Conservation (phyloP, 2,888 invertebrate genomes). For the Labia minor region DNA sequence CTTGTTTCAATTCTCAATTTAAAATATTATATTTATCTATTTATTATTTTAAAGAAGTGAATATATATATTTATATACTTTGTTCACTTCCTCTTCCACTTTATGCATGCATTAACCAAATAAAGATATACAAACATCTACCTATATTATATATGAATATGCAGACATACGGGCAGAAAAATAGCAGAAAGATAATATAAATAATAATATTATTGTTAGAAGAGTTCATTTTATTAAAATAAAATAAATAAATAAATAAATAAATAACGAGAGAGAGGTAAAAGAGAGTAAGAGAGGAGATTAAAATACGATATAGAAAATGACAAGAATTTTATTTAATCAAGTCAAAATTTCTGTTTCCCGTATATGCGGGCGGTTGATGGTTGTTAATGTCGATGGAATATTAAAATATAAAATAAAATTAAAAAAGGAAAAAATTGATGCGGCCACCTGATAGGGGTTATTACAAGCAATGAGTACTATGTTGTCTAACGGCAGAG, state of each 20-base stretch:
- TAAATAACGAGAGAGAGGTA: too few relatives aligned
- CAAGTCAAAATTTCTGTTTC: background rate
- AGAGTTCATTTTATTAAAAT: background rate
- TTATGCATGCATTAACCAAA: too few relatives aligned
- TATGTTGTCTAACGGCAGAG: too few relatives aligned
- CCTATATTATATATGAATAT: too few relatives aligned
- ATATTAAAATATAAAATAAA: slow-evolving; percentile 2
- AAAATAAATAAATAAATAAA: slow-evolving; percentile 1
- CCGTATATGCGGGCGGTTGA: slow-evolving; percentile 13
- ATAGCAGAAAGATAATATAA: background rate
- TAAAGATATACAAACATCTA: too few relatives aligned
- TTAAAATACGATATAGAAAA: background rate
- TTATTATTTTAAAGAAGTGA: too few relatives aligned
- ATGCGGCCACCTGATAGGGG: slow-evolving; percentile 1
- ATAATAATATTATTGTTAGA: background rate
- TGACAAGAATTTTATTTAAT: slow-evolving; percentile 1
- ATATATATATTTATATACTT: too few relatives aligned
- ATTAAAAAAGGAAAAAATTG: background rate
- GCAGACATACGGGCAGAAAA: slow-evolving; percentile 13
- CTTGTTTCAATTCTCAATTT: too few relatives aligned
- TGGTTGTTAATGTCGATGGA: background rate
- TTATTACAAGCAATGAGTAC: background rate
- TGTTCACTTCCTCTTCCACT: too few relatives aligned
- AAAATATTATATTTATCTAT: too few relatives aligned
- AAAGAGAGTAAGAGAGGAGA: too few relatives aligned